Base-by-base conservation (phyloP, 2,888 invertebrate genomes). In the Itoplectis maculator region DNA sequence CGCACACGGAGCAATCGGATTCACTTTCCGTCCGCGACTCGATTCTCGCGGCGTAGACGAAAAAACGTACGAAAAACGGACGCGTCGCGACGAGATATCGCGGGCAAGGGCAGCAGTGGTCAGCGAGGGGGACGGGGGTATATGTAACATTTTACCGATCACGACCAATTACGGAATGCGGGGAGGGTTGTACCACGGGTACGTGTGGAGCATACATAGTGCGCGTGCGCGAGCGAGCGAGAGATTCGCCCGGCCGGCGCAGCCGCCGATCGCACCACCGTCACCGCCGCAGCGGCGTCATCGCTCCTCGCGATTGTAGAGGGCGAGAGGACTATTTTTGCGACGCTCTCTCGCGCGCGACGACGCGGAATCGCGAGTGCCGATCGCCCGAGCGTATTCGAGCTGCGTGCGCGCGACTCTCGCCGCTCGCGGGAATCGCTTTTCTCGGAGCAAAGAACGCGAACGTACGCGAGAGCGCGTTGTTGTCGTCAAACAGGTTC, bases 401-500 rank as follows among this genome's bases (percentile, higher is more conserved):
- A 51, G 75, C 56, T 54, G 78, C 47, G 70, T 82, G 45, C 59
- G 40, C 29, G 63, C 23, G 18, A 42, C 35, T 74, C n/a, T n/a
- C n/a, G n/a, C n/a, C 37, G 37, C 61, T 65, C 51, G 45, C 74
- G 42, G 70, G 79, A 72, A 79, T 79, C 69, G 66, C 79, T 82
- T 79, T 82, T 79, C 78, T 78, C 51, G 42, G 65, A 74, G 70
- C 65, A 49, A 70, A 79, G 79, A 74, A n/a, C n/a, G n/a, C n/a
- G n/a, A n/a, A n/a, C n/a, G n/a, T n/a, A n/a, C n/a, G n/a, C n/a
- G n/a, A 75, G 29, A 70, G 66, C 76, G 85, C 87, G 80, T 80
- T 82, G 85, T 86, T 87, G 89, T 88, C 88, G 90, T 91, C 88
- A 91, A 91, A 91, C 91, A 88, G 90, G 91, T 91, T 91, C 86